Conservation (phyloP, 2,113 vertebrate species). For the Limnothrissa miodon region DNA sequence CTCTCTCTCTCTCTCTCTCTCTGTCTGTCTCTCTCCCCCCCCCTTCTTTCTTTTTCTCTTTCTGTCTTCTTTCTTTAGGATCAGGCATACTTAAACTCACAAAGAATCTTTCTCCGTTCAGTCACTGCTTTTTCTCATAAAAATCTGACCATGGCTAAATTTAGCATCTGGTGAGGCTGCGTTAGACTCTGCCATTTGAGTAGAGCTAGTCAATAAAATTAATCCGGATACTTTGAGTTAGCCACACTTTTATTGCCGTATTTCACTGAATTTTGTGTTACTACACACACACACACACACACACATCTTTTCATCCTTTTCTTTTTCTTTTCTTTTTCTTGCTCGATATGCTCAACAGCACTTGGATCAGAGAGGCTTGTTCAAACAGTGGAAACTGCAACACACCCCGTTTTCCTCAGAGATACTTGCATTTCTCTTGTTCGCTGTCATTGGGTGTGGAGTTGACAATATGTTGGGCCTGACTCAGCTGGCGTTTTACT, state of each 20-base stretch:
- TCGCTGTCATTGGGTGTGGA: slow-evolving; percentile 9
- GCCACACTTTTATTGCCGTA: not conserved
- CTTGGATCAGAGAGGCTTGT: slow-evolving; percentile 4
- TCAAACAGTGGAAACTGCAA: slow-evolving; percentile 15
- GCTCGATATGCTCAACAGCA: not conserved
- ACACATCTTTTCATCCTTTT: too few species aligned
- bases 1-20: not conserved
- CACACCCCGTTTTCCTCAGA: not conserved
- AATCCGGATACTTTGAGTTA: slow-evolving; percentile 1
- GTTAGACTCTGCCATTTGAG: slow-evolving; percentile 1
- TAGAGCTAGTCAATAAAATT: not conserved
- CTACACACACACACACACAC: not conserved
- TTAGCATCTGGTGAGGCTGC: not conserved
- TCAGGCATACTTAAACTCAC: not conserved
- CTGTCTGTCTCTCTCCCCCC: not conserved
- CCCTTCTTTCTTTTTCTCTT: not conserved
- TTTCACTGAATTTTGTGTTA: not conserved
- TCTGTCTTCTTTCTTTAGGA: not conserved
- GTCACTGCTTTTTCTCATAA: not conserved
- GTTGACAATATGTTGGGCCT: not conserved
- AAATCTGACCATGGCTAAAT: not conserved
- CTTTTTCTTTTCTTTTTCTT: not conserved
- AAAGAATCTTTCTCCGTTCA: not conserved
- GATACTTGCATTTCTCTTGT: not conserved
- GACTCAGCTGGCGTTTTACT: not conserved